These are phyloP conservation scores for Rhopalosiphum nymphaeae DNA, from an alignment of 2,888 invertebrate species.

Conservation along the genomic window DNA sequence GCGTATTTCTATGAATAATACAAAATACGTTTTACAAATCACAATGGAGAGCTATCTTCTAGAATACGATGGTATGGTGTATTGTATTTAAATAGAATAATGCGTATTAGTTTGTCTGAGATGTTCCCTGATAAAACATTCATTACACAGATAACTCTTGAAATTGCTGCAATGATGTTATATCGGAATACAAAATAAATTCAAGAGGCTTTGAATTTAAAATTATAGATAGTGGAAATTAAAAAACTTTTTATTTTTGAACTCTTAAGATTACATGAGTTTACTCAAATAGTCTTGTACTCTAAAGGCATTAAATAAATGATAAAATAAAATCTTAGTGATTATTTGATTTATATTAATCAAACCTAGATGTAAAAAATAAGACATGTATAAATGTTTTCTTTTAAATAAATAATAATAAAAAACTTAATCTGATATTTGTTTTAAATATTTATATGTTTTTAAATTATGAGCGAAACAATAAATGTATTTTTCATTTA, in stretches of 20 bases:
- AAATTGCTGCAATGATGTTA: neutral
- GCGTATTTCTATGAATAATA: slow-evolving; percentile 47
- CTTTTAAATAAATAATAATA: neutral
- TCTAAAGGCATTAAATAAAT: neutral
- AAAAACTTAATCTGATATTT: neutral
- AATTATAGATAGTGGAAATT: neutral
- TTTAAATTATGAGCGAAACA: no score
- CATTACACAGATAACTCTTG: neutral
- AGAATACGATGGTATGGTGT: neutral
- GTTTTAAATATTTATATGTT: no score
- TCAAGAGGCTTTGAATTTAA: neutral
- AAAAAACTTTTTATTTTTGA: neutral
- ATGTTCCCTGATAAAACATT: slow-evolving; percentile 25
- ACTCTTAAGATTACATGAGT: neutral
- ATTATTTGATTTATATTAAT: neutral
- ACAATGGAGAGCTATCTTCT: slow-evolving; percentile 26
- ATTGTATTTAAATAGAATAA: slow-evolving; percentile 49
- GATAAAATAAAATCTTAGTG: neutral
- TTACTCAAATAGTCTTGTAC: neutral
- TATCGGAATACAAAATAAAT: neutral
- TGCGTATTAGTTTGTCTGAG: neutral
- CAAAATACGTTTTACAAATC: slow-evolving; percentile 6
- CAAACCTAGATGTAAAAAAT: neutral
- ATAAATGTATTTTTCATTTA: neutral
- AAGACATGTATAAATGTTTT: neutral